Percentiles rank a stretch among this genome's conserved stretches.
Conservation (phyloP, 2,797 vertebrate species). For the Mionectes olivaceus region DNA sequence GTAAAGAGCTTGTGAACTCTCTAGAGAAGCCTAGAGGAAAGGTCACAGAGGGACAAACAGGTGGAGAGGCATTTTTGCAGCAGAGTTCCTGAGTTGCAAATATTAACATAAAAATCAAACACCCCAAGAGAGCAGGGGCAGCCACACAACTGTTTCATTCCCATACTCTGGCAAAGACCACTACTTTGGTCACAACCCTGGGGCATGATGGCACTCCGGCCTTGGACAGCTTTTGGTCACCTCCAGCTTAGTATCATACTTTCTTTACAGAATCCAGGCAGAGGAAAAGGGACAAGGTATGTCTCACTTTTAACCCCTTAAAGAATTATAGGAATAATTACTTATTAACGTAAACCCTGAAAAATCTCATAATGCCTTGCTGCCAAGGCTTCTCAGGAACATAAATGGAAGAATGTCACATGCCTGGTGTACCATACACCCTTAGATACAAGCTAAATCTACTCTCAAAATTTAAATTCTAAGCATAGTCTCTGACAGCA, state of each 20-base stretch:
- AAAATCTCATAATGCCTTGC: background rate
- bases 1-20: background rate
- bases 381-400: background rate
- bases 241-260: background rate
- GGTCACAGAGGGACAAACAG: background rate
- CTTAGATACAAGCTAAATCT: background rate
- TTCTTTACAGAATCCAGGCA: background rate
- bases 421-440: fast-evolving
- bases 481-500: background rate
- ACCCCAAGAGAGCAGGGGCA: background rate
- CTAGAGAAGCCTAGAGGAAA: background rate
- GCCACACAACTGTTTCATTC: background rate
- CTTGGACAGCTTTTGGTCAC: background rate
- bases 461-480: background rate
- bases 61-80: background rate
- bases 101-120: background rate
- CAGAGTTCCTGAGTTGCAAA: background rate
- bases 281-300: background rate
- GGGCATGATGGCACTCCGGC: background rate
- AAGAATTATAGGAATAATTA: background rate
- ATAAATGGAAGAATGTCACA: background rate
- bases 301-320: background rate
- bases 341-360: background rate
- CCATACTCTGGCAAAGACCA: background rate
- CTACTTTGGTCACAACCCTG: background rate